These are phyloP conservation scores for Progne subis DNA, from an alignment of 2,113 vertebrate species.

Conservation along the genomic window DNA sequence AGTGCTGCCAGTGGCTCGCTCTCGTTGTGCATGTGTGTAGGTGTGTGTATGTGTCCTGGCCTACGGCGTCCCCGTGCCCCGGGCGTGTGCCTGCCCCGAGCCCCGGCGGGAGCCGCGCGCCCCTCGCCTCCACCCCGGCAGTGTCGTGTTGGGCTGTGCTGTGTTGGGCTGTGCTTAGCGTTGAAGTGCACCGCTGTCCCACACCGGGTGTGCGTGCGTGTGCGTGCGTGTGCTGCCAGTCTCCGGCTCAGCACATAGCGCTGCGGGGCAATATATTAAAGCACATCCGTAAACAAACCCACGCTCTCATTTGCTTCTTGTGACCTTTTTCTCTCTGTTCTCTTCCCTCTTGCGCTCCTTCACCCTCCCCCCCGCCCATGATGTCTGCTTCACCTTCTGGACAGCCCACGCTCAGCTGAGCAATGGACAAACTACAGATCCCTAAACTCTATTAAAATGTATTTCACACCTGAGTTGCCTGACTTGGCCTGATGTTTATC, in stretches of 20 bases:
- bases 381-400: slow-evolving; percentile 54
- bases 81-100: not conserved
- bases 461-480: slow-evolving; percentile 50
- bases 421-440: slow-evolving; percentile 51
- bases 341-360: slow-evolving; percentile 1
- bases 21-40: slow-evolving; percentile 28
- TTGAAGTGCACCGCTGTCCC: not conserved
- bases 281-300: slow-evolving; percentile 15
- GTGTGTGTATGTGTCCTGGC: slow-evolving; percentile 15
- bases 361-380: not conserved
- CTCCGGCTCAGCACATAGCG: not conserved
- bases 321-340: slow-evolving; percentile 15
- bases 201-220: not conserved
- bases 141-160: slow-evolving; percentile 12
- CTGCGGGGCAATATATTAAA: not conserved
- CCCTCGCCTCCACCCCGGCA: not conserved
- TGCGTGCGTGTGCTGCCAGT: not conserved
- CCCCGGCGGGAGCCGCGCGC: not conserved
- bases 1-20: not conserved
- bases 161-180: slow-evolving; percentile 17
- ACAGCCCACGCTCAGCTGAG: slow-evolving; percentile 33
- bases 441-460: slow-evolving; percentile 66
- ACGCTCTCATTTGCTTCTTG: slow-evolving; percentile 28
- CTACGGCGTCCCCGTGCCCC: not conserved
- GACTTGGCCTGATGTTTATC: slow-evolving; percentile 22